Evolutionary conservation across 1,140 invertebrate genomes (phyloP), one percentile per base, ranked within the genome.

Genomic region (Dendrolimus punctatus): DNA sequence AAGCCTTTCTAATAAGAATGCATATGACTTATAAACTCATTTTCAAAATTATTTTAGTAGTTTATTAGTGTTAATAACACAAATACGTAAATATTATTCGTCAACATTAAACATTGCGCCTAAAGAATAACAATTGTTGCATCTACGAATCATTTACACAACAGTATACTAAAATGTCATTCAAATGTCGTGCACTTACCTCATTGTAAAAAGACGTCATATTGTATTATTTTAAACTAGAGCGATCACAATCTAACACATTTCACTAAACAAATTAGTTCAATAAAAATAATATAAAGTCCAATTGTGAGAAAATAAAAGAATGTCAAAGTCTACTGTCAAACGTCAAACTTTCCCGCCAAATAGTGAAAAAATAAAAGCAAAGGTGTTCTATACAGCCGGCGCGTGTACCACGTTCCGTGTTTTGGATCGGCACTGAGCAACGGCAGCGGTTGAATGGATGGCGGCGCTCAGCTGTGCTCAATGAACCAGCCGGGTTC

Each of bases 401-500:
- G 59, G 75, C 76, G 77, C 80, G 81, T 82, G 81, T 82, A 69
- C 65, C 72, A 67, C 81, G 79, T 70, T 69, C 74, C 70, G 71
- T 78, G 81, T 73, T 81, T 80, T 66, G 73, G 69, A 74, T 63
- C 73, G 71, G 68, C 76, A 85, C 77, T 82, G 79, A 82, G 68
- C 74, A 57, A 58, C 66, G 68, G 57, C 64, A 55, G 51, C 70
- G 70, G 61, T 63, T 84, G 62, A 80, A 79, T 84, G 78, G 73
- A 66, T 68, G 67, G 62, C 62, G 53, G 53, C 65, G 69, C 76
- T 75, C 76, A 79, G 70, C 77, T 80, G 67, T 72, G 71, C 80
- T 82, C 81, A 85, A 82, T 85, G 79, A 85, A 81, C 66, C 73
- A 79, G 74, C 74, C 68, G 68, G 73, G 79, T 80, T 81, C 78